Conservation (phyloP, 92 coral and sea anemone genomes). For the Zoanthus sansibaricus region DNA sequence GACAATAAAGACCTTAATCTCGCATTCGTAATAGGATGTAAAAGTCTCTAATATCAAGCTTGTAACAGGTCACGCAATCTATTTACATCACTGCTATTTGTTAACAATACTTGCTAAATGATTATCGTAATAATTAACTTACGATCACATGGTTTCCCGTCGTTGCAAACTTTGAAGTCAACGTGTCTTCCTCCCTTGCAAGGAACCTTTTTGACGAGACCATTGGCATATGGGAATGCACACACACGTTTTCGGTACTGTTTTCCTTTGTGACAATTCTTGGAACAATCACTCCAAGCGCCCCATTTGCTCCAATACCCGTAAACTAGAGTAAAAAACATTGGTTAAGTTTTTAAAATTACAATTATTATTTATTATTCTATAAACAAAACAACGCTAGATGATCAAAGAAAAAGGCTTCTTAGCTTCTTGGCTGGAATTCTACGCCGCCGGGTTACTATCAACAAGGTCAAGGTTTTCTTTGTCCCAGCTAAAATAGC, state of each 20-base stretch:
- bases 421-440: no score
- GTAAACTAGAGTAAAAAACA: not conserved
- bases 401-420: no score
- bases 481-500: not conserved
- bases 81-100: no score
- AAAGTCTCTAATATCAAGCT: no score
- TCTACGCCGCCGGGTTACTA: no score
- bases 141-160: constrained; percentile 43
- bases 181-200: constrained; percentile 32
- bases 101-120: no score
- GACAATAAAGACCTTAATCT: no score
- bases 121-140: not conserved
- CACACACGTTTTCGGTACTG: constrained; percentile 19
- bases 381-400: no score
- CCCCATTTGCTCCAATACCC: constrained; percentile 46
- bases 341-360: no score
- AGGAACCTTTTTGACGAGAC: constrained; percentile 22
- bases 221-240: constrained; percentile 3
- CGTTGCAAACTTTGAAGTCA: constrained; percentile 19
- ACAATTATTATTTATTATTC: no score
- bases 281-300: constrained; percentile 29
- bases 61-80: no score
- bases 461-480: not conserved
- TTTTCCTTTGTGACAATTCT: constrained; percentile 37
- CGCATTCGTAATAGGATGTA: no score